A percentile compares a stretch with the other conserved stretches of the same genome.
These are phyloP conservation scores for Ectropis grisescens DNA, from an alignment of 1,140 invertebrate genomes.

Conservation along the genomic window DNA sequence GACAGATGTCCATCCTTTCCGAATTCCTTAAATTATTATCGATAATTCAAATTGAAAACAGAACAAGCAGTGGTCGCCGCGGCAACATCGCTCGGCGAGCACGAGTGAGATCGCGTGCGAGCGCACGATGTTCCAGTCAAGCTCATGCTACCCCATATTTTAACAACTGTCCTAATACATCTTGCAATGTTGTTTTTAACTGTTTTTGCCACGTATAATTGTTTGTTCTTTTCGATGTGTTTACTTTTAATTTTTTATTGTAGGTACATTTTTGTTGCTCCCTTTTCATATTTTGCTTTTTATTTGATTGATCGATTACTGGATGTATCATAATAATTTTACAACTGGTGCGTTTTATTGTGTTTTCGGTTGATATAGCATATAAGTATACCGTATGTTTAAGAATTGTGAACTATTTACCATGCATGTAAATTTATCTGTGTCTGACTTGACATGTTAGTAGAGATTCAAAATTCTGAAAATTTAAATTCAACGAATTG, in stretches of 20 bases:
- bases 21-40: no score
- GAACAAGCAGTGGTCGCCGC: slow-evolving; percentile 7
- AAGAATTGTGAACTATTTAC: slow-evolving; percentile 3
- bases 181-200: slow-evolving; percentile 69
- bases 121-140: slow-evolving; percentile 46
- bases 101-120: slow-evolving; percentile 54
- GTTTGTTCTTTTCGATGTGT: slow-evolving; percentile 57
- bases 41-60: slow-evolving; percentile 9
- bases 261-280: slow-evolving; percentile 25
- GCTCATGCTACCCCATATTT: slow-evolving; percentile 62
- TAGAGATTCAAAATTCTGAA: slow-evolving; percentile 33
- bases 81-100: slow-evolving; percentile 20
- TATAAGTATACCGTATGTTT: neutral
- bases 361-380: neutral
- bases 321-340: neutral
- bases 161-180: slow-evolving; percentile 70
- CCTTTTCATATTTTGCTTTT: slow-evolving; percentile 9
- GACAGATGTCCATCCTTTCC: no score
- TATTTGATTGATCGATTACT: slow-evolving; percentile 3
- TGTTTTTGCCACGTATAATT: slow-evolving; percentile 62
- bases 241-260: slow-evolving; percentile 65
- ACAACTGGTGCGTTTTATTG: slow-evolving; percentile 1
- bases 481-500: slow-evolving; percentile 69
- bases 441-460: slow-evolving; percentile 24
- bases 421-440: slow-evolving; percentile 69